A percentile compares a stretch with the other conserved stretches of the same genome.
Evolutionary conservation across 2,797 vertebrate species (phyloP).

Genomic region (Mus spretus): DNA sequence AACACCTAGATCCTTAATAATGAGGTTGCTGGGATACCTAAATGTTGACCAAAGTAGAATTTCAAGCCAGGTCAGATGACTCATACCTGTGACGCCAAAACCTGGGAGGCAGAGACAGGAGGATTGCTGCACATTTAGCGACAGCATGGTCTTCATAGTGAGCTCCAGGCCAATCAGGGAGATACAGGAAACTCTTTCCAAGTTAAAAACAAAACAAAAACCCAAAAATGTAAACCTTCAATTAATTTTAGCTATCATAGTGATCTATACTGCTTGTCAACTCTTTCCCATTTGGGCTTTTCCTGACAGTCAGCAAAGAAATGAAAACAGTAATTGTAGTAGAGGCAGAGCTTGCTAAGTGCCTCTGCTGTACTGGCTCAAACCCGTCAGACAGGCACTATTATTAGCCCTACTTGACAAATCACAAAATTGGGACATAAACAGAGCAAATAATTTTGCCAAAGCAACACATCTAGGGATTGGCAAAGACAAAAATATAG

Average conservation of each 20-base stretch:
- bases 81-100: not conserved
- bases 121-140: not conserved
- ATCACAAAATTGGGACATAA: slow-evolving; percentile 22
- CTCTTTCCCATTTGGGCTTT: slow-evolving; percentile 9
- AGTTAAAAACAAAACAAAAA: not conserved
- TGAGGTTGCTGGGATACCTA: not conserved
- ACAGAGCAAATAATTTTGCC: not conserved
- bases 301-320: slow-evolving; percentile 14
- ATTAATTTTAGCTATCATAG: slow-evolving; percentile 4
- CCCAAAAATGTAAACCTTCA: not conserved
- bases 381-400: not conserved
- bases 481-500: not conserved
- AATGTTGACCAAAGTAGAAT: not conserved
- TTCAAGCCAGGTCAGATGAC: not conserved
- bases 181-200: not conserved
- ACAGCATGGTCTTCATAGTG: not conserved
- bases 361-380: not conserved
- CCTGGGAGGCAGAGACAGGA: not conserved
- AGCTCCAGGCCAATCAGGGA: not conserved
- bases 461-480: not conserved
- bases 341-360: not conserved
- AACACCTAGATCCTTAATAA: not conserved
- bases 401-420: not conserved
- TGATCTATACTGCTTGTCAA: not conserved
- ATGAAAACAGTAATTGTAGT: not conserved